Evolutionary conservation across 1,140 invertebrate genomes (phyloP).

Genomic region (Pseudomyrmex cubaensis): DNA sequence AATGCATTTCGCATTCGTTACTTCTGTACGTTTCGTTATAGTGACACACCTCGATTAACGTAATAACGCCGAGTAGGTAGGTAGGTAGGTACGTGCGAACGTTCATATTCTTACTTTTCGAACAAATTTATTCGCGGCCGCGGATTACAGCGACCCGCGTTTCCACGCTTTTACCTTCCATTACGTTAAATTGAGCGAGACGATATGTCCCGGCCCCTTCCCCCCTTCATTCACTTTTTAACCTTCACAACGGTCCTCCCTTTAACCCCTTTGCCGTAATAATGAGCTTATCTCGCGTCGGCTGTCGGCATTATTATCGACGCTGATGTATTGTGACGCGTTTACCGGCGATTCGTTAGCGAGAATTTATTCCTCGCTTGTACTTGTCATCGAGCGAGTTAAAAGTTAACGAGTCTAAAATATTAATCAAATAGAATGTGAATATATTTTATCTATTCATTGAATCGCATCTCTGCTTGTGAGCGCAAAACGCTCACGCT

Average conservation of each 20-base stretch:
- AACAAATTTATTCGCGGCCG: conserved; percentile 36
- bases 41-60: conserved; percentile 53
- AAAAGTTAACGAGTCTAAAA: background rate
- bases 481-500: background rate
- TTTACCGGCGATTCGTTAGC: conserved; percentile 5
- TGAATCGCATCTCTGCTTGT: no score
- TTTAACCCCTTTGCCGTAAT: conserved; percentile 17
- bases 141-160: background rate
- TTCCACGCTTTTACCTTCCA: conserved; percentile 36
- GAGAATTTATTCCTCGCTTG: background rate
- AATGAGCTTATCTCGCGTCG: conserved; percentile 23
- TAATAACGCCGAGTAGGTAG: conserved; percentile 1
- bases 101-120: conserved; percentile 45
- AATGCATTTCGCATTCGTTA: conserved; percentile 50
- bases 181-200: conserved; percentile 40
- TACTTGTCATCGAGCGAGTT: background rate
- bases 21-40: conserved; percentile 32
- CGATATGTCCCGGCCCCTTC: background rate
- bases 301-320: background rate
- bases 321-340: background rate
- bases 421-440: no score
- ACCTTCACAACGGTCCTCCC: conserved; percentile 2
- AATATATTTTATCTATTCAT: no score
- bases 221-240: conserved; percentile 16
- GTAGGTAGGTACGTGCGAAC: conserved; percentile 8